Base-by-base conservation (phyloP, 2,113 vertebrate genomes). In the Mungos mungo region DNA sequence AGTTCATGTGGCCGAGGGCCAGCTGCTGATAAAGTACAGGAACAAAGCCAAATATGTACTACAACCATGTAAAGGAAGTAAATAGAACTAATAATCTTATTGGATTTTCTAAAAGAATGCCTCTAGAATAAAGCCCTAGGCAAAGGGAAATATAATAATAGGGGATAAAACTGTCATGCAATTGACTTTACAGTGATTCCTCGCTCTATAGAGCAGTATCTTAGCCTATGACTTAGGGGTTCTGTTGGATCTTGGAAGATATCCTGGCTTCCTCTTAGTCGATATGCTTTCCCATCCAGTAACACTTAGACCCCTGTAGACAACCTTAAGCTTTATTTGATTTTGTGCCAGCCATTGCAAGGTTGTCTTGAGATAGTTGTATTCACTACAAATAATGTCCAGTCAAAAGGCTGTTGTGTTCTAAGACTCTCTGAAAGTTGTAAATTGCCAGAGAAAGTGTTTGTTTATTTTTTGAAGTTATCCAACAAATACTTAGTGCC, bases 121-220 rank as follows among this genome's bases (percentile, higher is more conserved):
- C 50, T 96, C 19, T 84, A 92, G 63, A 85, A 81, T 82, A 80
- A 95, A 77, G 68, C 54, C 72, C 2, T 72, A 79, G 87, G 81
- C 38, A 95, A 60, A 87, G 25, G 5, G 18, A 91, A 71, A 79
- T 82, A 76, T 47, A 84, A 94, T 69, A 84, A 93, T 88, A 72
- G 29, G 16, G 72, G 57, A 86, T 71, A 93, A 92, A 72, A 31
- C 68, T 89, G 84, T 72, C 57, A 47, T 52, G 16, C 63, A 68
- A 84, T 88, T 96, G 79, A 87, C 92, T 80, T 94, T 95, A 86
- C 23, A 68, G 11, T 33, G 86, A 92, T 92, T 77, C 2, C 38
- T 97, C 93, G 41, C 76, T 94, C 76, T 95, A 47, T 8, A 69
- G 19, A 93, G 33, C 54, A 91, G n/a, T 19, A 65, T 76, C 10